Evolutionary conservation across 2,113 vertebrate species (phyloP).

Genomic region (Tilapia sparmanii): DNA sequence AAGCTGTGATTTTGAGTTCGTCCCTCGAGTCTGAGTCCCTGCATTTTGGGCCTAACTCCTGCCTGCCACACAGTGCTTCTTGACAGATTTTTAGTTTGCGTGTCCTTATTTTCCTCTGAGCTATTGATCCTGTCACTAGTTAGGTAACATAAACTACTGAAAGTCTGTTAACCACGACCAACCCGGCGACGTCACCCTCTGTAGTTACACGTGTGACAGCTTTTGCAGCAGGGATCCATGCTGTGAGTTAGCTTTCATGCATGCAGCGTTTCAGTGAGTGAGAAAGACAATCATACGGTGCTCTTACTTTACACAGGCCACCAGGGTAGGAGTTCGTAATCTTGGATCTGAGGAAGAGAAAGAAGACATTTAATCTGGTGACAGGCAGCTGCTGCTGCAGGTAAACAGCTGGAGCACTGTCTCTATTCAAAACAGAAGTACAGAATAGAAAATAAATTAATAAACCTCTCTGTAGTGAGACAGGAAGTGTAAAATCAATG

Average conservation of each 20-base stretch:
- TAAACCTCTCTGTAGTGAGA: neutral
- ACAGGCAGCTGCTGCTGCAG: neutral
- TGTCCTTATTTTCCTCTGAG: neutral
- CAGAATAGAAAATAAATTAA: neutral
- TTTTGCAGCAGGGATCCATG: neutral
- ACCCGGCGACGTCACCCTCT: neutral
- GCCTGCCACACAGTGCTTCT: fast-evolving
- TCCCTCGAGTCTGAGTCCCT: fast-evolving
- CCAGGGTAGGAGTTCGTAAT: conserved; percentile 53
- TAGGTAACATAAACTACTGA: neutral
- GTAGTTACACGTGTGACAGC: fast-evolving
- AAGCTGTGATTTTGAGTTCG: neutral
- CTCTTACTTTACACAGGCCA: conserved; percentile 87
- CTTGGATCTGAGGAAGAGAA: conserved; percentile 33
- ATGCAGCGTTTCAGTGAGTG: neutral
- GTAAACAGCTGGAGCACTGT: neutral
- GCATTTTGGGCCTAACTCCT: neutral
- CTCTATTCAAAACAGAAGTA: neutral
- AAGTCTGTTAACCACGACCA: neutral
- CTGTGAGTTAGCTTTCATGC: neutral
- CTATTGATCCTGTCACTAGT: neutral
- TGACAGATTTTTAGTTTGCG: neutral
- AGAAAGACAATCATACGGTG: neutral
- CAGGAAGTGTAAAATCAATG: neutral
- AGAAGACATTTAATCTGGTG: neutral